Percentiles rank a stretch among this genome's conserved stretches.
Evolutionary conservation across 2,797 vertebrate genomes (phyloP).

Genomic region (Psittacula echo): DNA sequence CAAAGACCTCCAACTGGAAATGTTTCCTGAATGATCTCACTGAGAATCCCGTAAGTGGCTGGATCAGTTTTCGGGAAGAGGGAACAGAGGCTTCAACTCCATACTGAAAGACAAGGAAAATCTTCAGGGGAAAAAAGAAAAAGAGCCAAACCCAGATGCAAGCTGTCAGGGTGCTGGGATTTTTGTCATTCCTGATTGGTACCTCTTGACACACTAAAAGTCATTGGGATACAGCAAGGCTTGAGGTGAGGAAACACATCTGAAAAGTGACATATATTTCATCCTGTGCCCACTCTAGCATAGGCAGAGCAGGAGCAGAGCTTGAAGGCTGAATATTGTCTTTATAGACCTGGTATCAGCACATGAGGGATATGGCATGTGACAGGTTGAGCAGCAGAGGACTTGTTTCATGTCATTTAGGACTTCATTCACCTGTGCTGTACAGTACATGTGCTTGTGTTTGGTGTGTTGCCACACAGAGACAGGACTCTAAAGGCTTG

Average conservation of each 20-base stretch:
- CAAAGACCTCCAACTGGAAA: constrained; percentile 50
- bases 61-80: constrained; percentile 8
- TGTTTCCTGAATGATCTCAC: constrained; percentile 34
- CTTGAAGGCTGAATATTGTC: background rate
- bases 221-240: background rate
- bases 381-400: background rate
- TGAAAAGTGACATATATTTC: background rate
- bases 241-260: background rate
- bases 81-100: background rate
- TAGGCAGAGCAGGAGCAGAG: background rate
- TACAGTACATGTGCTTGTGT: background rate
- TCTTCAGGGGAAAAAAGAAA: background rate
- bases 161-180: background rate
- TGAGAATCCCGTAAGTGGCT: constrained; percentile 57
- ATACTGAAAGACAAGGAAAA: constrained; percentile 7
- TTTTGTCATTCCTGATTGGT: background rate
- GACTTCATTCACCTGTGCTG: background rate
- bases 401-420: background rate
- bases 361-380: accelerated
- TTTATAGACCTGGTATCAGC: background rate
- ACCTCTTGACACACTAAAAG: background rate
- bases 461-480: background rate
- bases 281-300: background rate
- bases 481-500: background rate
- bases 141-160: background rate